These are phyloP conservation scores for Glaucomys volans DNA, from an alignment of 2,113 vertebrate species.

Conservation along the genomic window DNA sequence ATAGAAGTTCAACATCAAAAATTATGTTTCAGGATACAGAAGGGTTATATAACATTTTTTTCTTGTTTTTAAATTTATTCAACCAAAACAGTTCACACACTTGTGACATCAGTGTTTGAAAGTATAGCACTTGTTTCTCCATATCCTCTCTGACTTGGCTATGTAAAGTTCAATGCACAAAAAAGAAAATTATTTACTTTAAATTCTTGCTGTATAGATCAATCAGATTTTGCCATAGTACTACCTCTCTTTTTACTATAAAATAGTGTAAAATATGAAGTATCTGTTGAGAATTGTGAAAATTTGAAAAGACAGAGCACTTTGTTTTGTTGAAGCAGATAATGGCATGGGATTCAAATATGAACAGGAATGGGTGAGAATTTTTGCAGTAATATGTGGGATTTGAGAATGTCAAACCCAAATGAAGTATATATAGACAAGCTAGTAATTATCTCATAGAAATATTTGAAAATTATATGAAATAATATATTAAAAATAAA, in stretches of 20 bases:
- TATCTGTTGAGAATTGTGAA: neutral
- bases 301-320: neutral
- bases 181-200: neutral
- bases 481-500: neutral
- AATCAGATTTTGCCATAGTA: neutral
- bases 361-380: neutral
- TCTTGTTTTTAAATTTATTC: conserved; percentile 5
- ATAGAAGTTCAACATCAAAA: neutral
- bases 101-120: neutral
- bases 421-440: neutral
- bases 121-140: neutral
- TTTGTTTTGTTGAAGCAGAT: neutral
- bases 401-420: neutral
- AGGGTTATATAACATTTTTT: neutral
- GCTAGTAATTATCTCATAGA: neutral
- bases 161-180: neutral
- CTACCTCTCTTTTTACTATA: neutral
- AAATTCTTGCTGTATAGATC: neutral
- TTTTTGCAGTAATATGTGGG: neutral
- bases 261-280: neutral
- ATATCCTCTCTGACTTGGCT: neutral
- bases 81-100: neutral
- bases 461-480: neutral
- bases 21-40: neutral
- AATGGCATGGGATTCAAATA: neutral